phyloP scores from a whole-genome alignment of 2,888 invertebrate genomes.

The Stenchaetothrips biformis region DNA sequence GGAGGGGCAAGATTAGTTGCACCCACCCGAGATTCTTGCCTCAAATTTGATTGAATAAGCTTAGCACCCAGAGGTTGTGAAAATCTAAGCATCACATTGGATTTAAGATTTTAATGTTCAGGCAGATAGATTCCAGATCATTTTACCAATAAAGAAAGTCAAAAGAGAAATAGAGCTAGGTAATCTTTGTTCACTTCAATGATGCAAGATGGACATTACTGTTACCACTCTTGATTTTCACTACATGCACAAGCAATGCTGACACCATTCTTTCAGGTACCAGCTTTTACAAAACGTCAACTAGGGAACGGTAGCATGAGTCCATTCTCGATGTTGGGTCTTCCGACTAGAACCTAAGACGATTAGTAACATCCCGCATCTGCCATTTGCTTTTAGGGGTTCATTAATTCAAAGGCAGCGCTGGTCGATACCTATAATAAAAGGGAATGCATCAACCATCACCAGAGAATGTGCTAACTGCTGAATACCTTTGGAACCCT shows the following conservation, averaged over 20 bases:
- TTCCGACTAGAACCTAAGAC: conserved; percentile 15
- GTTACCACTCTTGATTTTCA: neutral
- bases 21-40: neutral
- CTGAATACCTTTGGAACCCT: neutral
- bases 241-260: neutral
- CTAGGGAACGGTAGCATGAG: neutral
- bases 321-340: conserved; percentile 13
- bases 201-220: neutral
- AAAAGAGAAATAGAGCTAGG: neutral
- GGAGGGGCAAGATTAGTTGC: neutral
- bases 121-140: neutral
- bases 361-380: neutral
- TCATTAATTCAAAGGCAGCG: neutral
- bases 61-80: neutral
- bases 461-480: neutral
- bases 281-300: neutral
- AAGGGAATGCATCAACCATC: conserved; percentile 6
- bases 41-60: neutral
- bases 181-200: neutral
- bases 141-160: neutral
- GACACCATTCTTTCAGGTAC: neutral
- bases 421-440: neutral
- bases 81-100: neutral
- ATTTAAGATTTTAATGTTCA: neutral
- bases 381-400: neutral